Evolutionary conservation across 2,888 invertebrate genomes (phyloP).

Genomic region (Globia sparganii): DNA sequence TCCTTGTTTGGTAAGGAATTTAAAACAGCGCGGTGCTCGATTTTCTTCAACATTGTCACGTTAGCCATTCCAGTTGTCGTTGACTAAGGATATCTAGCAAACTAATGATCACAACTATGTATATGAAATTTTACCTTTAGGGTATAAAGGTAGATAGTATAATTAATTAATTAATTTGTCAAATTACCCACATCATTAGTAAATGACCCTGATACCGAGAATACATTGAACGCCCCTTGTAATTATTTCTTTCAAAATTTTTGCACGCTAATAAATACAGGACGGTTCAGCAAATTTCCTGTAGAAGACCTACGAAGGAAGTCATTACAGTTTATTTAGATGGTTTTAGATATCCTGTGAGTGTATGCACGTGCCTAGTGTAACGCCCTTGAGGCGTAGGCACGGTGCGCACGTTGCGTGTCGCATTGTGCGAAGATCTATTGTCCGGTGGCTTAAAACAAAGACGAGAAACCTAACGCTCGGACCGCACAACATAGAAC

Average conservation of each 20-base stretch:
- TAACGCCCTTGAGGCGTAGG: conserved; percentile 77
- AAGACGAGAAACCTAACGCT: conserved; percentile 80
- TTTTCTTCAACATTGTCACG: no score
- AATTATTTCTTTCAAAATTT: not conserved
- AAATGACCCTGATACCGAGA: no score
- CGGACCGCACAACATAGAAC: conserved; percentile 65
- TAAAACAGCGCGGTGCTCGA: no score
- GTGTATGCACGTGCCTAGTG: conserved; percentile 73
- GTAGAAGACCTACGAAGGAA: conserved; percentile 10
- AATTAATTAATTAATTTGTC: no score
- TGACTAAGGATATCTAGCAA: no score
- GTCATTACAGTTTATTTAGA: conserved; percentile 41
- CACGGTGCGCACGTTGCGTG: conserved; percentile 78
- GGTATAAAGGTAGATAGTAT: no score
- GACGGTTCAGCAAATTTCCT: not conserved
- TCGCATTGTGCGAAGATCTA: conserved; percentile 80
- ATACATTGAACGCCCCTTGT: no score
- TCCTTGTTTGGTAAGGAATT: no score
- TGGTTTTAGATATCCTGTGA: conserved; percentile 54
- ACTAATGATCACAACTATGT: no score
- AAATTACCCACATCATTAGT: no score
- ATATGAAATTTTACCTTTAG: no score
- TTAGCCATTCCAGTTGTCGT: no score
- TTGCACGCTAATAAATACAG: not conserved
- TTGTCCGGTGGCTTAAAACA: conserved; percentile 78